A percentile compares a stretch with the other conserved stretches of the same genome.
Conservation (phyloP, 1,140 invertebrate genomes). For the Ylistrum balloti region DNA sequence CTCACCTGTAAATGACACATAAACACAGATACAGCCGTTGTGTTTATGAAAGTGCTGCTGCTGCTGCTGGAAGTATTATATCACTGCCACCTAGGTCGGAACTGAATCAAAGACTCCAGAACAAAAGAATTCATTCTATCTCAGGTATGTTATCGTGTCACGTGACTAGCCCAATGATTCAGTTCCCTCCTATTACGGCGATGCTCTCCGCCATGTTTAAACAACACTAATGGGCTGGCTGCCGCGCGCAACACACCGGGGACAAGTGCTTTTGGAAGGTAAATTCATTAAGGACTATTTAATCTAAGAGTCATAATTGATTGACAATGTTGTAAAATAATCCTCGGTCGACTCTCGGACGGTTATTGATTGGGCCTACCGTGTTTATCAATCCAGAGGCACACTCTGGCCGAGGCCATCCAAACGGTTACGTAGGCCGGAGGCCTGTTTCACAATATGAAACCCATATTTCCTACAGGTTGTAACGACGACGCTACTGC, state of each 20-base stretch:
- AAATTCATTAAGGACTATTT: conserved; percentile 22
- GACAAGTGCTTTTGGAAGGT: conserved; percentile 37
- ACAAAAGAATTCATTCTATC: conserved; percentile 35
- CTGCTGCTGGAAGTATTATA: conserved; percentile 4
- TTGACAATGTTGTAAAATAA: conserved; percentile 20
- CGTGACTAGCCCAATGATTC: not conserved
- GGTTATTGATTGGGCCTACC: conserved; percentile 20
- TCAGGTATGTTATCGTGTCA: conserved; percentile 29
- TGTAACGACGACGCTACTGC: not conserved
- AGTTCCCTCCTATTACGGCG: conserved; percentile 25
- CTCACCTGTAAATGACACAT: not conserved
- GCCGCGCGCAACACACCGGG: conserved; percentile 28
- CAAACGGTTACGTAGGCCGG: not conserved
- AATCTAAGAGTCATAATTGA: conserved; percentile 40
- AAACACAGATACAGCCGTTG: not conserved
- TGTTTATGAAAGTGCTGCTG: not conserved
- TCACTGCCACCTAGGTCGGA: conserved; percentile 26
- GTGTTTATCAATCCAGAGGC: conserved; percentile 15
- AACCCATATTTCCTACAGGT: not conserved
- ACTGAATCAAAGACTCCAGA: conserved; percentile 33
- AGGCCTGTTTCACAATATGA: not conserved
- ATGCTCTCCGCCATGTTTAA: conserved; percentile 32
- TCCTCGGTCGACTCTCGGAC: not conserved
- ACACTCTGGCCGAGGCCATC: conserved; percentile 18
- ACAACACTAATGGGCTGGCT: conserved; percentile 7